Evolutionary conservation across 2,797 vertebrate genomes (phyloP), one percentile per base, ranked within the genome.

Genomic region (Sternarchorhynchus goeldii): DNA sequence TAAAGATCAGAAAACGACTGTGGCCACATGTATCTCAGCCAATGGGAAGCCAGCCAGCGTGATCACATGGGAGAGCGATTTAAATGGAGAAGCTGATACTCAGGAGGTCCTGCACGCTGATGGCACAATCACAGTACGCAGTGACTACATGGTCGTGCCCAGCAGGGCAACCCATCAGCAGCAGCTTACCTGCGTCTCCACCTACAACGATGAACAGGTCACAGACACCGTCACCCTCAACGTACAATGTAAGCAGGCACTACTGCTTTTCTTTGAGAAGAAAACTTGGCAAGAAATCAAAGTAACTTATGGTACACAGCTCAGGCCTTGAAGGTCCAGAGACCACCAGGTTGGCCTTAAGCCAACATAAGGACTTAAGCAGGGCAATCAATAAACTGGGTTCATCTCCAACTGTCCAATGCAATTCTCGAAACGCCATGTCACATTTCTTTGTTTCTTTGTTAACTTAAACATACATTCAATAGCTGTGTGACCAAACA

Each of bases 11-110:
- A 98, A 97, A 90, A 95, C 94, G 76, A 89, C 95, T 1, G 97
- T 99, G 45, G 97, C 97, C 77, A 96, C 96, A 18, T 99, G 97
- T 82, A 87, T 92, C 66, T 97, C 95, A 6, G 95, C 97, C 82
- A 98, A 97, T 1, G 97, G 97, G 76, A 99, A 99, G 68, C 97
- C 97, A 0, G 92, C 96, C 17, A 95, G 96, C 75, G 93, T 92
- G 0, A 92, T 95, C 73, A 96, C 93, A 57, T 99, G 97, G 97
- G 96, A 99, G 86, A 95, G 96, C 0, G 93, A 93, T 76, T 92
- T 98, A 32, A 95, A 95, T 1, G 97, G 97, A 3, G 96, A 98
- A 80, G 94, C 92, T 0, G 94, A 92, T 50, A 96, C 92, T 71
- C 91, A 94, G 81, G 96, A 98, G 90, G 95, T 94, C 85, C 91